Base-by-base conservation (phyloP, 1,140 invertebrate genomes). In the Leptoteleia sp. region DNA sequence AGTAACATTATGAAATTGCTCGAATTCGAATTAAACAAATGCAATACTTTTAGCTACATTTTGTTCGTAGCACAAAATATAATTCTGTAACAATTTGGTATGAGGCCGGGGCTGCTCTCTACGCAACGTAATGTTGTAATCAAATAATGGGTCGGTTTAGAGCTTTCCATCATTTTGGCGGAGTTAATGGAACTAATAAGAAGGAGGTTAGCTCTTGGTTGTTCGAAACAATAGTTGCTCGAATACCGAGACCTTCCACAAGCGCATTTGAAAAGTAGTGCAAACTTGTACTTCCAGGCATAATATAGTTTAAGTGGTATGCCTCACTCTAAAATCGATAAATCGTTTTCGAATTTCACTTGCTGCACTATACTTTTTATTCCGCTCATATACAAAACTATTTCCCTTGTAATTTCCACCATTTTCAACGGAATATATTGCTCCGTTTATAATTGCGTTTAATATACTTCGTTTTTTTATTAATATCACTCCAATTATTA, bases 151-250 rank as follows among this genome's bases (percentile, higher is more conserved):
- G 0, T 62, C 6, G 62, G 55, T 76, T 76, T 55, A 68, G 68
- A 62, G 62, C 38, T 62, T 57, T 76, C 38, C 64, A 68, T 76
- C 62, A 76, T 68, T 76, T 68, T 48, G 35, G 29, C n/a, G 11
- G 22, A 76, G 72, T 76, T 76, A 76, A 76, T 76, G 62, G 72
- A 76, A 76, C 62, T 76, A 76, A 62, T 76, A 76, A 64, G 72
- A 76, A 76, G 47, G 54, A 61, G 72, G 72, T 76, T 68, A 76
- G 57, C 73, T 70, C 54, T 76, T 64, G 65, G 64, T 76, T 76
- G 64, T 64, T 70, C 54, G 65, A 57, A 76, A 76, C 73, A 76
- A 76, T 70, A 76, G 48, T 76, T 71, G 65, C 38, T 65, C 37
- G 52, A 77, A 71, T 77, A 62, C 75, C 52, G 42, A 77, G 65